Conservation (phyloP, 2,113 vertebrate species). For the Psittacara wagleri region DNA sequence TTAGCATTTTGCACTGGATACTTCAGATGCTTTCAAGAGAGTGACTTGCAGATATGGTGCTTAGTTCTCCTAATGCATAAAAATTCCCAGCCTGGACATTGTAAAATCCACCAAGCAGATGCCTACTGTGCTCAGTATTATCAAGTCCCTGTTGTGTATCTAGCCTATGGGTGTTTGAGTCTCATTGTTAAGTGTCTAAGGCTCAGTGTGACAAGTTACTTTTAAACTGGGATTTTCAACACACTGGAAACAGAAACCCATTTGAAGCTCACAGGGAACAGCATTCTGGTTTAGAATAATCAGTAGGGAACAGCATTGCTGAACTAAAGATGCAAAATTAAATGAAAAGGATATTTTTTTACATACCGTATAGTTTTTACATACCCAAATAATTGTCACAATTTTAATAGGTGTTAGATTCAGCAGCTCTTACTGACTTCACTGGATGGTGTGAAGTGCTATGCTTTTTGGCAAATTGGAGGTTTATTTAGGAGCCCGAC, state of each 20-base stretch:
- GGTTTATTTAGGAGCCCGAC: constrained; percentile 7
- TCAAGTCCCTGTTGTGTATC: not conserved
- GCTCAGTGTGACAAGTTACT: not conserved
- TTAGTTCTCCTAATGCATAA: not conserved
- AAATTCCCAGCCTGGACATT: not conserved
- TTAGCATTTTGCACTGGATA: not conserved
- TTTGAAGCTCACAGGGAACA: not conserved
- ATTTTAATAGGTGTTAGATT: constrained; percentile 3
- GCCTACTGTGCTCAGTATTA: not conserved
- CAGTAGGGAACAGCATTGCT: not conserved
- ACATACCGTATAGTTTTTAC: not conserved
- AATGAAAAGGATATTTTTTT: not conserved
- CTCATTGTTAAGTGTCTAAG: not conserved
- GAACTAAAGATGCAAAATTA: not conserved
- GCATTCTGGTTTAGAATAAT: not conserved
- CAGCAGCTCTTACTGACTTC: not conserved
- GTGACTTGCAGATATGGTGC: not conserved
- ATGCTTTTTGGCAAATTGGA: not conserved
- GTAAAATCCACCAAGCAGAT: not conserved
- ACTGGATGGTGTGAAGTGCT: not conserved
- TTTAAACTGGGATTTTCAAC: not conserved
- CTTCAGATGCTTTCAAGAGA: not conserved
- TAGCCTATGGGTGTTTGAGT: not conserved
- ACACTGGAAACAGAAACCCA: not conserved
- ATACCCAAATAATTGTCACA: not conserved